Base-by-base conservation (phyloP, 2,888 invertebrate species). In the Schizotus pectinicornis region DNA sequence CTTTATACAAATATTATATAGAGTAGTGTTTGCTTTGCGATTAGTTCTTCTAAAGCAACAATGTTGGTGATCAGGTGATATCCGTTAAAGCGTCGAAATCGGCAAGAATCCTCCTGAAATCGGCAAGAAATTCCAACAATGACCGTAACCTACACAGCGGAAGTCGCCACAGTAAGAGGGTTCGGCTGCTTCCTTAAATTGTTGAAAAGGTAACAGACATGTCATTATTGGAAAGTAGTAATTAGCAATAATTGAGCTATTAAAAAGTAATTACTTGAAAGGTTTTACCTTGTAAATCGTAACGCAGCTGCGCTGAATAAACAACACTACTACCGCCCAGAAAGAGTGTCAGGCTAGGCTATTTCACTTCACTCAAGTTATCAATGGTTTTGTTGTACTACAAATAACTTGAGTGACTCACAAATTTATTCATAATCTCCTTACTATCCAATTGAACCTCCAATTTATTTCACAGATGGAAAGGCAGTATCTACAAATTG, bases 401-500 rank as follows among this genome's bases (percentile, higher is more conserved):
- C 7, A 39, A 14, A 13, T 41, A 6, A 9, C 7, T 41, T 11
- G 22, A 14, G 31, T 6, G 22, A 42, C 42, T 14, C 11, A 2
- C 30, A 8, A 30, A 30, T 42, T 5, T 31, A 39, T 39, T 13
- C n/a, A 41, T n/a, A 41, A 7, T 9, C 41, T 3, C 13, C n/a
- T 22, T 51, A 14, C 22, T 51, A 32, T 9, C 9, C 6, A 38
- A 9, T 13, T 39, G 3, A 13, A 39, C 12, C 12, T 6, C 2
- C 5, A 1, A 33, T 41, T 56, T 66, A 45, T 34, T 33, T 71
- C 72, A 37, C 56, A 95, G 95, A 84, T 96, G 96, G 96, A 87
- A 88, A 68, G 96, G 95, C 39, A 95, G 95, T 77, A 92, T 96
- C 72, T 96, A 96, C 86, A 96, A 96, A 80, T 81, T 96, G 68